Evolutionary conservation across 2,113 vertebrate genomes (phyloP), one percentile per base, ranked within the genome.

Genomic region (Seriola aureovittata): DNA sequence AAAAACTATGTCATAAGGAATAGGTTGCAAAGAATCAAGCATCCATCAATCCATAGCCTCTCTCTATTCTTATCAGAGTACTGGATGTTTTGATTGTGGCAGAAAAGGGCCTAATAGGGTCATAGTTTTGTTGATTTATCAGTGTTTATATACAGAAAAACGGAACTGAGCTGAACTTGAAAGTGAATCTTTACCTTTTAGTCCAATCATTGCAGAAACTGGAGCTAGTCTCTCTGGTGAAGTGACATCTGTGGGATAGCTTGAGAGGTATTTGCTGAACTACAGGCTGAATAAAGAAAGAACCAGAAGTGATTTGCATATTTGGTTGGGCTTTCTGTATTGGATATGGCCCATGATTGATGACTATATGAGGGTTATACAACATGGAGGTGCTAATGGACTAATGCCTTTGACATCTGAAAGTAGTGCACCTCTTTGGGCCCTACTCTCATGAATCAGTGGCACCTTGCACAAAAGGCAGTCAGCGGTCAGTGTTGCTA

Each of bases 331-430:
- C 44, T 54, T 36, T 34, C 58, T 48, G 52, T 42, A n/a, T 40
- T 42, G 42, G 60, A 6, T 78, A 34, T 52, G 17, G 42, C 34
- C 23, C 13, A 6, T 25, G 23, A 21, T 55, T 55, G 36, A 38
- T 54, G 21, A 62, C 21, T 42, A 8, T 52, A 42, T 71, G 1
- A 19, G 9, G 42, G 21, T 54, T 44, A 66, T 40, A 59, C 40
- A 80, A 17, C n/a, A 52, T 8, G 2, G 9, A 46, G 3, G 42
- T 44, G 58, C 40, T 70, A 65, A 74, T 74, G 48, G 64, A 70
- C 40, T 52, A 67, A 71, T 75, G 52, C 36, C 25, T 78, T 52
- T 78, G 69, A 64, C 58, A 71, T 71, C 75, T 62, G 21, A 72
- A 72, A 62, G 42, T 57, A 55, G 25, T 17, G 4, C 25, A 8